A percentile compares a stretch with the other conserved stretches of the same genome.
Evolutionary conservation across 2,797 vertebrate genomes (phyloP).

Genomic region (Acanthiza pusilla): DNA sequence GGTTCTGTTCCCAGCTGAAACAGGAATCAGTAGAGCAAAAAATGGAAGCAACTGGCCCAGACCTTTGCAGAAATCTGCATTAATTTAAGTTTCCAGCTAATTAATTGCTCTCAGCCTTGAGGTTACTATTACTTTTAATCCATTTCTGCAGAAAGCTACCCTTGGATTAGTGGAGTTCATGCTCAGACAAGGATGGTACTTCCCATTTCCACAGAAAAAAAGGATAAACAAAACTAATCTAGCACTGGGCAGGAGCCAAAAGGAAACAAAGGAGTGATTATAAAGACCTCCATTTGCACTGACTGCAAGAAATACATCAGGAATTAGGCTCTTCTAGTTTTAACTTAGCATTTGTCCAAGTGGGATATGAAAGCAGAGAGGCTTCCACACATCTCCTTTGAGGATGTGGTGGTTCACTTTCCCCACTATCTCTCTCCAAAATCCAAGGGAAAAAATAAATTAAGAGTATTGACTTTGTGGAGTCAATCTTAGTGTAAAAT

Average conservation of each 20-base stretch:
- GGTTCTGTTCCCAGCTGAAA: background rate
- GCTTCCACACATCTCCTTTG: background rate
- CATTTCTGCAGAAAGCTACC: background rate
- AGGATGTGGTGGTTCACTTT: background rate
- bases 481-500: background rate
- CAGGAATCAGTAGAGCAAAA: background rate
- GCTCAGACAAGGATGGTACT: background rate
- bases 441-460: background rate
- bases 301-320: background rate
- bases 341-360: background rate
- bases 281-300: background rate
- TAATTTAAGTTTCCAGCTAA: background rate
- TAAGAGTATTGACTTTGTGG: background rate
- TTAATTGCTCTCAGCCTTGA: background rate
- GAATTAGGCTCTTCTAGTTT: background rate
- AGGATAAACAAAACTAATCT: background rate
- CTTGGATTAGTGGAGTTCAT: background rate
- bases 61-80: background rate
- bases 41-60: background rate
- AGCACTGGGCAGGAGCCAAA: background rate
- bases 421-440: background rate
- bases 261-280: background rate
- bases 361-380: background rate
- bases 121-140: background rate
- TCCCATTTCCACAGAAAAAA: background rate